Conservation (phyloP, 2,113 vertebrate species). For the Macquaria australasica region DNA sequence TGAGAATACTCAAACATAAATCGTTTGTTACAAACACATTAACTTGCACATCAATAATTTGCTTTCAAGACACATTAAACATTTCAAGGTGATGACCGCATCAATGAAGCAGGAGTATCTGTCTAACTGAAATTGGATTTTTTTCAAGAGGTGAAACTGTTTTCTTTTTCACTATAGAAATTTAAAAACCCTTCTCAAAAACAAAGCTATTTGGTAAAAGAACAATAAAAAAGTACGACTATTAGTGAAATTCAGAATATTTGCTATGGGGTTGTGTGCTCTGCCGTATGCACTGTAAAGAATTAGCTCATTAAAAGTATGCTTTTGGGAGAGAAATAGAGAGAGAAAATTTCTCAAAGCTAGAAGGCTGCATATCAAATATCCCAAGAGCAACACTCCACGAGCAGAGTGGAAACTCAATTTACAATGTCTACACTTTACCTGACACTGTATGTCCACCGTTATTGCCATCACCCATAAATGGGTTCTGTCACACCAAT, state of each 20-base stretch:
- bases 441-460: slow-evolving; percentile 15
- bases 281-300: neutral
- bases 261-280: neutral
- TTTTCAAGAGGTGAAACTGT: neutral
- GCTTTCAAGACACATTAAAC: neutral
- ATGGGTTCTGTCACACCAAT: slow-evolving; percentile 43
- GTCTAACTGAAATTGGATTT: neutral
- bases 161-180: neutral
- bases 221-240: neutral
- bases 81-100: neutral
- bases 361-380: slow-evolving; percentile 6
- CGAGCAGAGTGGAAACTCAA: neutral
- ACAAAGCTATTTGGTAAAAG: neutral
- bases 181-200: slow-evolving; percentile 1
- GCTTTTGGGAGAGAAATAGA: neutral
- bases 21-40: neutral
- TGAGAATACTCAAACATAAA: neutral
- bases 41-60: neutral
- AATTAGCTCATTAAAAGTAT: neutral
- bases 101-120: neutral
- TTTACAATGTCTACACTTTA: slow-evolving; percentile 27
- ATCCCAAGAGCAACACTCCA: slow-evolving; percentile 5
- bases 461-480: slow-evolving; percentile 23
- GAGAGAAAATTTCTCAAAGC: neutral
- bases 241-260: neutral